Conservation (phyloP, 1,140 invertebrate species). For the Drosophila carrolli region DNA sequence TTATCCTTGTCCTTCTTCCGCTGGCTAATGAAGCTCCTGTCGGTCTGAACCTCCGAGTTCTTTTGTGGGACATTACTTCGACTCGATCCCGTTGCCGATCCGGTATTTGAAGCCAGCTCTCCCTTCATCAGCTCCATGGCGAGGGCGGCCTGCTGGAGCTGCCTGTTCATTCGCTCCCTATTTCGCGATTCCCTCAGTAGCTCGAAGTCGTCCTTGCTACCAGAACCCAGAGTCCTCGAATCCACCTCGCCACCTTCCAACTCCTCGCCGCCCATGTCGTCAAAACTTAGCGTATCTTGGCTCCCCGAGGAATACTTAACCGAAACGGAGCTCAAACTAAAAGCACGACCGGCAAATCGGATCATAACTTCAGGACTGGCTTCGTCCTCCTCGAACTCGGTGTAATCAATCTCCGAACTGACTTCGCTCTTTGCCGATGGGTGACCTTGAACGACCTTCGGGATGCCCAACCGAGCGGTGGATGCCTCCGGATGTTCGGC, state of each 20-base stretch:
- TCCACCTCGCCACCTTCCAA: background rate
- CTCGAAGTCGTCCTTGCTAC: constrained; percentile 64
- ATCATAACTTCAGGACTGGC: constrained; percentile 40
- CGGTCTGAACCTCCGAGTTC: constrained; percentile 14
- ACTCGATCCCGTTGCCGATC: background rate
- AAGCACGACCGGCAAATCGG: constrained; percentile 40
- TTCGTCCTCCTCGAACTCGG: constrained; percentile 38
- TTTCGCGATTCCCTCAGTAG: constrained; percentile 50
- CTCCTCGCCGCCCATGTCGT: background rate
- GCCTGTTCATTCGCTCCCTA: constrained; percentile 46
- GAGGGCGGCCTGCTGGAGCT: constrained; percentile 57
- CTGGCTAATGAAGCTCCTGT: constrained; percentile 2
- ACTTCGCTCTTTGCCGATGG: background rate
- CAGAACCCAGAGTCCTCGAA: background rate
- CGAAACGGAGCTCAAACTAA: constrained; percentile 46
- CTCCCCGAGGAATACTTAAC: background rate
- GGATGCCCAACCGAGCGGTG: constrained; percentile 56
- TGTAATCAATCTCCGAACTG: constrained; percentile 37
- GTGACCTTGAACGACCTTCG: constrained; percentile 6
- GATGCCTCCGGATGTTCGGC: constrained; percentile 64
- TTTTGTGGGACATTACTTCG: background rate
- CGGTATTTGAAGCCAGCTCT: constrained; percentile 21
- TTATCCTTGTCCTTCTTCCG: background rate
- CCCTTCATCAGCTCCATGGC: constrained; percentile 62
- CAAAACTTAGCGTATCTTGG: background rate